Evolutionary conservation across 2,797 vertebrate genomes (phyloP).

Genomic region (Alcedo quadribrachys): DNA sequence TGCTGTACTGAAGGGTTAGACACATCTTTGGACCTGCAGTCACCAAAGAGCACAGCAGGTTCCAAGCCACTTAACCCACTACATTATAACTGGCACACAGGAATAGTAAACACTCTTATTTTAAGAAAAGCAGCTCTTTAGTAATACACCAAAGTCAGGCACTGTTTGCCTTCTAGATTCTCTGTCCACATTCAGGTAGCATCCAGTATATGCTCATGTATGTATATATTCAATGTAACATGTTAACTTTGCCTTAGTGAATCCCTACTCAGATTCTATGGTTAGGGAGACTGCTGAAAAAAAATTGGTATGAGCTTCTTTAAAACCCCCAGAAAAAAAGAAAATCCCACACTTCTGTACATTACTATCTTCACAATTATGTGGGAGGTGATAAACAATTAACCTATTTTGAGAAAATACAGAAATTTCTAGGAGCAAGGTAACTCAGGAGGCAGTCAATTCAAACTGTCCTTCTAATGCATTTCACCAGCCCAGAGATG

Average conservation of each 20-base stretch:
- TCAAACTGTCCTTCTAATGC: conserved; percentile 37
- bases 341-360: neutral
- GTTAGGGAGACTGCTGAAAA: neutral
- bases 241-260: neutral
- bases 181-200: neutral
- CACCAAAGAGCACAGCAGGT: neutral
- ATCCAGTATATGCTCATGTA: neutral
- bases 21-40: neutral
- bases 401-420: conserved; percentile 6
- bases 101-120: neutral
- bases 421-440: conserved; percentile 1
- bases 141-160: neutral
- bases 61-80: neutral
- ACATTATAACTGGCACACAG: neutral
- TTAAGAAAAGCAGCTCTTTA: neutral
- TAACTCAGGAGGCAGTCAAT: conserved; percentile 27
- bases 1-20: neutral
- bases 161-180: neutral
- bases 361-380: neutral
- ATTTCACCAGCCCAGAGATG: conserved; percentile 30
- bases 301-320: neutral
- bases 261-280: neutral
- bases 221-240: neutral
- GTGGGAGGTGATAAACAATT: conserved; percentile 32
- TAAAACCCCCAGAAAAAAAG: neutral